These are phyloP conservation scores for Aphodius granarius DNA, from an alignment of 2,888 invertebrate genomes.

Conservation along the genomic window DNA sequence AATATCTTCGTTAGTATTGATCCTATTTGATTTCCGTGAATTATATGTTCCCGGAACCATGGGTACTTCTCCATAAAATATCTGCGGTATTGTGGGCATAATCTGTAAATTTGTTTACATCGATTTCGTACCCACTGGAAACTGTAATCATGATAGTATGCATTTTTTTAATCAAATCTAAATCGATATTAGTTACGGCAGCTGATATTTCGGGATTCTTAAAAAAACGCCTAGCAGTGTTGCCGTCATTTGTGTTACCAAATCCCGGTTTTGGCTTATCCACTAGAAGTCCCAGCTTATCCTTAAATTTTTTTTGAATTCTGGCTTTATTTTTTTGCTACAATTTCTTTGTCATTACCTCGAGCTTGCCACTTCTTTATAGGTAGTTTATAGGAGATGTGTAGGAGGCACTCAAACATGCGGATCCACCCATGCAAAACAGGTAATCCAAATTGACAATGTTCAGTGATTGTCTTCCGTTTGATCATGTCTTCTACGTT, in stretches of 20 bases:
- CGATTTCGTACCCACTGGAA: background rate
- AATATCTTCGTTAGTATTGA: background rate
- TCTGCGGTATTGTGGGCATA: background rate
- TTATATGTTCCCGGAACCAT: background rate
- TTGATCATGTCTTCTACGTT: background rate
- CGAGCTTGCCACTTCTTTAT: background rate
- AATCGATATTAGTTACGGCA: background rate
- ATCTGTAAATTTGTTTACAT: background rate
- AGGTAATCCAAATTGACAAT: conserved; percentile 2
- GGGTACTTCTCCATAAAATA: background rate
- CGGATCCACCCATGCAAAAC: conserved; percentile 9
- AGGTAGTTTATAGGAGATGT: conserved; percentile 1
- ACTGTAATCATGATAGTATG: background rate
- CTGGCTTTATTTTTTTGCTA: background rate
- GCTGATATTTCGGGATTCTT: background rate
- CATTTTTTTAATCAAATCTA: background rate
- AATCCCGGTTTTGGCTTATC: background rate
- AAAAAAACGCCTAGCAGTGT: no score
- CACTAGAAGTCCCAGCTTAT: background rate
- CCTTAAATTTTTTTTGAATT: background rate
- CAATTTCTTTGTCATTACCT: background rate
- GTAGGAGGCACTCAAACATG: conserved; percentile 14
- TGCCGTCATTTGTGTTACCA: no score
- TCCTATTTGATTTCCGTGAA: background rate
- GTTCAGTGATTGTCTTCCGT: background rate